These are phyloP conservation scores for Erythrocercus mccallii DNA, from an alignment of 2,113 vertebrate genomes.

Conservation along the genomic window DNA sequence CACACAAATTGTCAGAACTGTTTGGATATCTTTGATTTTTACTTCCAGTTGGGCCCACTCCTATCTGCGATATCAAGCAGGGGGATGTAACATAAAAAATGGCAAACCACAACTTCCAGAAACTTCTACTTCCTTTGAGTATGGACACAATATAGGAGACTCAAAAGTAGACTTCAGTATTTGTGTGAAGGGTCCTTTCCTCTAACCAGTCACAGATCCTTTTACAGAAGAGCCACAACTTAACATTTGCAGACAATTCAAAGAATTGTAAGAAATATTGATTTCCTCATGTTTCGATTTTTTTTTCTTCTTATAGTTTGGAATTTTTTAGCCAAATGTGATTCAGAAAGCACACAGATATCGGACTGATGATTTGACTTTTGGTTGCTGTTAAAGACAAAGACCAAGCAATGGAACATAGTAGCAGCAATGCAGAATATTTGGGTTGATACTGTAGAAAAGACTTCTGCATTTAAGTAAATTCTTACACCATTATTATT, in stretches of 20 bases:
- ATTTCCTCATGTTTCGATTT: neutral
- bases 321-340: neutral
- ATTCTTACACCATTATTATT: neutral
- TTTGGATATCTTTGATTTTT: conserved; percentile 14
- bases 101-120: neutral
- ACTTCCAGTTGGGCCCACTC: neutral
- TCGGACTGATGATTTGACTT: neutral
- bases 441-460: neutral
- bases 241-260: neutral
- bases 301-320: neutral
- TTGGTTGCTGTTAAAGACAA: neutral
- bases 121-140: neutral
- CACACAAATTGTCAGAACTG: neutral
- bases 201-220: neutral
- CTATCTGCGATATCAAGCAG: neutral
- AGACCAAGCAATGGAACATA: neutral
- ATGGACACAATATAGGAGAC: neutral
- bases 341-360: neutral
- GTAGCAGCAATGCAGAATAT: neutral
- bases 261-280: neutral
- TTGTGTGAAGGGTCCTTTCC: neutral
- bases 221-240: neutral
- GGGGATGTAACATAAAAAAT: neutral
- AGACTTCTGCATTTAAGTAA: neutral
- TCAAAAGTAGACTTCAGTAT: neutral